Percentiles rank a stretch among this genome's conserved stretches.
phyloP scores from a whole-genome alignment of 1,140 invertebrate genomes.

The Drosophila albomicans region DNA sequence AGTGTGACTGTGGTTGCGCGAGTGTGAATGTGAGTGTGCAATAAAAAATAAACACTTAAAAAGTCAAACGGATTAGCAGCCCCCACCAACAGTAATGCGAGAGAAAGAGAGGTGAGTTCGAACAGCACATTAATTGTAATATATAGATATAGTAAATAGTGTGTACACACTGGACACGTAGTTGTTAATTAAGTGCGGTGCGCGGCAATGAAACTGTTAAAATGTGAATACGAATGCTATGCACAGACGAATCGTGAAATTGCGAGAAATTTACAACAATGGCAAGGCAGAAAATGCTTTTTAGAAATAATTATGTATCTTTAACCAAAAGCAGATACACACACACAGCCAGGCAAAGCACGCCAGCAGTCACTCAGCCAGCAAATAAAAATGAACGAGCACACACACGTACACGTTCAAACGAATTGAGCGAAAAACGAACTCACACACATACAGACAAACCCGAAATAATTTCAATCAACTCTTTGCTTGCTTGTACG shows the following conservation, averaged over 20 bases:
- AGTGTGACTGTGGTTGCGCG: not conserved
- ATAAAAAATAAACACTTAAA: conserved; percentile 29
- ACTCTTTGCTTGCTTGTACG: conserved; percentile 67
- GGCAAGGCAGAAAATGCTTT: conserved; percentile 84
- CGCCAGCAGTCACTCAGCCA: conserved; percentile 44
- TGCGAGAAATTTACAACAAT: conserved; percentile 80
- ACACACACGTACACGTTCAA: conserved; percentile 39
- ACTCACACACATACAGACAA: conserved; percentile 32
- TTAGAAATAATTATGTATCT: conserved; percentile 85
- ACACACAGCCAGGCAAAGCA: conserved; percentile 35
- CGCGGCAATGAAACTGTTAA: conserved; percentile 22
- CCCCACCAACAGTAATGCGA: not conserved
- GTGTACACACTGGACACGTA: conserved; percentile 3
- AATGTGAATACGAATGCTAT: conserved; percentile 37
- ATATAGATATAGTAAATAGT: not conserved
- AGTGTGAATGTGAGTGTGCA: not conserved
- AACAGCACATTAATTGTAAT: conserved; percentile 18
- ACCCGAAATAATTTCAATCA: conserved; percentile 78
- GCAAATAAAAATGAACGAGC: conserved; percentile 58
- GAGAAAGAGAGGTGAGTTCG: conserved; percentile 32
- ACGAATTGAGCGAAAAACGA: conserved; percentile 66
- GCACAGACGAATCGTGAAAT: conserved; percentile 65
- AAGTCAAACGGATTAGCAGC: conserved; percentile 49
- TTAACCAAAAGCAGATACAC: conserved; percentile 77
- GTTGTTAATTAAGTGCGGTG: conserved; percentile 38